These are phyloP conservation scores for Melitaea cinxia DNA, from an alignment of 1,140 invertebrate genomes.

Conservation along the genomic window DNA sequence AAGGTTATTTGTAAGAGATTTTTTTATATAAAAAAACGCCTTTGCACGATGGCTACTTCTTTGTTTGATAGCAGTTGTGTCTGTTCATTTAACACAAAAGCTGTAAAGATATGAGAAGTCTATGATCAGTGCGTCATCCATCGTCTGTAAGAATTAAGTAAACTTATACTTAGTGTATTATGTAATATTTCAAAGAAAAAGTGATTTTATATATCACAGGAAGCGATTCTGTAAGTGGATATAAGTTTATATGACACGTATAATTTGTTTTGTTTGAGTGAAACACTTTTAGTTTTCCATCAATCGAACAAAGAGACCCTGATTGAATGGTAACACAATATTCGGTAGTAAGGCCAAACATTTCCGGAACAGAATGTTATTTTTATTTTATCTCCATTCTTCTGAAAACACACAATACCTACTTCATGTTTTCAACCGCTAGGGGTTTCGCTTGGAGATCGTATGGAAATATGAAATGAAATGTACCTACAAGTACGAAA, in stretches of 20 bases:
- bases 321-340: constrained; percentile 69
- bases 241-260: constrained; percentile 24
- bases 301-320: constrained; percentile 61
- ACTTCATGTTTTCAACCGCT: constrained; percentile 10
- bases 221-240: constrained; percentile 36
- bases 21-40: too few relatives aligned
- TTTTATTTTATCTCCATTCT: constrained; percentile 29
- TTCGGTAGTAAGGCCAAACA: constrained; percentile 42
- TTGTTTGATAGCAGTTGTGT: too few relatives aligned
- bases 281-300: constrained; percentile 47
- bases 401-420: constrained; percentile 19
- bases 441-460: constrained; percentile 3
- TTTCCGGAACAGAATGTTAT: constrained; percentile 29
- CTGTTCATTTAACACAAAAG: too few relatives aligned
- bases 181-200: too few relatives aligned
- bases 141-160: too few relatives aligned
- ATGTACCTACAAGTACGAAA: background rate
- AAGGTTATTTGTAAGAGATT: too few relatives aligned
- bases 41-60: too few relatives aligned
- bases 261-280: constrained; percentile 39
- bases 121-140: too few relatives aligned
- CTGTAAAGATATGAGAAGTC: too few relatives aligned
- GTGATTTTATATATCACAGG: too few relatives aligned
- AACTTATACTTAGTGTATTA: too few relatives aligned
- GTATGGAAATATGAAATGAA: background rate